Conservation (phyloP, 2,797 vertebrate genomes). For the Zenarchopterus dispar region DNA sequence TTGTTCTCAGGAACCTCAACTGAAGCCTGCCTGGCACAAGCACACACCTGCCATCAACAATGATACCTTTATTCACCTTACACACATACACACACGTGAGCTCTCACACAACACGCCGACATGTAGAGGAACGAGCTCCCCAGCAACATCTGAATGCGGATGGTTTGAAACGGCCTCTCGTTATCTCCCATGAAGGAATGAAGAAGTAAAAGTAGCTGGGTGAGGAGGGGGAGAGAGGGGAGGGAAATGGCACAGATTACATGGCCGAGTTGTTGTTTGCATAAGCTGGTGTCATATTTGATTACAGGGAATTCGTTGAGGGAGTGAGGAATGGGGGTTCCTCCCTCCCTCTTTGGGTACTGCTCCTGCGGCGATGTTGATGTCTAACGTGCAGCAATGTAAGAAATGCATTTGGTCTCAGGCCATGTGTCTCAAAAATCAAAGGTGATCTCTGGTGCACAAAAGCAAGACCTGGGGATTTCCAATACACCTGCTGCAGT, state of each 20-base stretch:
- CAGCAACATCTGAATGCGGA: slow-evolving; percentile 28
- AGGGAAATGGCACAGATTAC: slow-evolving; percentile 23
- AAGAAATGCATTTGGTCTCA: slow-evolving; percentile 45
- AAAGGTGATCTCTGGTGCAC: slow-evolving; percentile 51
- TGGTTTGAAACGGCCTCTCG: slow-evolving; percentile 52
- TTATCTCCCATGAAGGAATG: slow-evolving; percentile 53
- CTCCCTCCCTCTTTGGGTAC: background rate
- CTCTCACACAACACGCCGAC: slow-evolving; percentile 22
- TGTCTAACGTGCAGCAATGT: slow-evolving; percentile 26
- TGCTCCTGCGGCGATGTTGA: slow-evolving; percentile 24
- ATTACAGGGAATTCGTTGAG: slow-evolving; percentile 40
- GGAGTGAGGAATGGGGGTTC: too few relatives aligned
- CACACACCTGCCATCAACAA: slow-evolving; percentile 84
- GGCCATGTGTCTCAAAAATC: slow-evolving; percentile 55
- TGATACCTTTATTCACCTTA: slow-evolving; percentile 73
- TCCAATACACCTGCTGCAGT: slow-evolving; percentile 68
- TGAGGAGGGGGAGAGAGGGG: background rate
- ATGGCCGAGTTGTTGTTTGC: slow-evolving; percentile 57
- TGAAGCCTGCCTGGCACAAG: slow-evolving; percentile 74
- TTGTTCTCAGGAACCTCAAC: slow-evolving; percentile 76
- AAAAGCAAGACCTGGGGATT: slow-evolving; percentile 52
- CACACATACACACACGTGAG: slow-evolving; percentile 28
- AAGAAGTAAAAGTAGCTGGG: slow-evolving; percentile 16
- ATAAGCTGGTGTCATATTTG: slow-evolving; percentile 63
- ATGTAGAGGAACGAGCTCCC: slow-evolving; percentile 35